Evolutionary conservation across 2,113 vertebrate species (phyloP).

Genomic region (Prochilodus magdalenae): DNA sequence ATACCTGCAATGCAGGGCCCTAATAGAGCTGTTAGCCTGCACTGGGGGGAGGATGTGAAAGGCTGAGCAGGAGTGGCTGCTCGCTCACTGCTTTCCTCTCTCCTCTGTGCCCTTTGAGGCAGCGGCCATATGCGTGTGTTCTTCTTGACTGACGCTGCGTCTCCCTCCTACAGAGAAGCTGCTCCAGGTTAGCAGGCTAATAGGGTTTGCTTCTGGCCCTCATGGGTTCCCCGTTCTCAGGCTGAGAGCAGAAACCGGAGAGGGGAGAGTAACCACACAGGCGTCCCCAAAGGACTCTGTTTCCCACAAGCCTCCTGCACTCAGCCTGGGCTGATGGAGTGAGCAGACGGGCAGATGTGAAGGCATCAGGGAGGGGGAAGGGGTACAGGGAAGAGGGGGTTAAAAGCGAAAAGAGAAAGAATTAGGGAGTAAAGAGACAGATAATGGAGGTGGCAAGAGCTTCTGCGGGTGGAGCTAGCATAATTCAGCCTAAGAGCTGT

Average conservation of each 20-base stretch:
- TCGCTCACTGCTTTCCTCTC: background rate
- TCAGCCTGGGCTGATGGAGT: slow-evolving; percentile 53
- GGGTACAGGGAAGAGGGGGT: background rate
- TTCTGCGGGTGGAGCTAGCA: slow-evolving; percentile 2
- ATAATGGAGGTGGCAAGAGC: slow-evolving; percentile 1
- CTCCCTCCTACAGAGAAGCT: background rate
- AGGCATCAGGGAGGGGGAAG: background rate
- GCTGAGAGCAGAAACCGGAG: slow-evolving; percentile 56
- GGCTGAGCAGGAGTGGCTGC: background rate
- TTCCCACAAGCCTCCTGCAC: slow-evolving; percentile 58
- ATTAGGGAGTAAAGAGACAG: background rate
- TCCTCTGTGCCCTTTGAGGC: slow-evolving; percentile 58
- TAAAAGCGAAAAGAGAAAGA: slow-evolving; percentile 18
- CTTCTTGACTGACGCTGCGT: slow-evolving; percentile 33
- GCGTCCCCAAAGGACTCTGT: slow-evolving; percentile 54
- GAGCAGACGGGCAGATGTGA: slow-evolving; percentile 49
- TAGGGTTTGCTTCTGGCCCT: slow-evolving; percentile 44
- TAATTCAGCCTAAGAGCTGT: background rate
- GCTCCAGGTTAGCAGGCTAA: slow-evolving; percentile 31
- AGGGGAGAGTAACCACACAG: slow-evolving; percentile 53
- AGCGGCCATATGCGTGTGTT: slow-evolving; percentile 61
- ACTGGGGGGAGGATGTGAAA: background rate
- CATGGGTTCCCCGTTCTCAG: slow-evolving; percentile 32
- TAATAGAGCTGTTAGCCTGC: slow-evolving; percentile 32
- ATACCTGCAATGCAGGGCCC: background rate